phyloP scores from a whole-genome alignment of 2,113 vertebrate genomes.

The Syngnathus scovelli region DNA sequence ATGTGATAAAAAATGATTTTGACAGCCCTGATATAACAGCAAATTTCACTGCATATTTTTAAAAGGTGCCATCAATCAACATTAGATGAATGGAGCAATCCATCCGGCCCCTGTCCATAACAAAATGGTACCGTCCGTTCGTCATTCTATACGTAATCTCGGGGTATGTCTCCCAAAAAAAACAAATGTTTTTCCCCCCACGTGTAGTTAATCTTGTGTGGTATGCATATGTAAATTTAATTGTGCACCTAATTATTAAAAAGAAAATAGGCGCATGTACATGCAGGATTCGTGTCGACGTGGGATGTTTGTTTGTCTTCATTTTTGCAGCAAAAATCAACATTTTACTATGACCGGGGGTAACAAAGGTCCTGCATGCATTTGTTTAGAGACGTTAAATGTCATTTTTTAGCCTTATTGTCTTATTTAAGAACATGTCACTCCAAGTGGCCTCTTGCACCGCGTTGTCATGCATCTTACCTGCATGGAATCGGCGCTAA shows the following conservation, averaged over 20 bases:
- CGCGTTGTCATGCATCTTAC: slow-evolving; percentile 55
- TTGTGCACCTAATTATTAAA: background rate
- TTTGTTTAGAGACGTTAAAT: background rate
- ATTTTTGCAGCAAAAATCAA: background rate
- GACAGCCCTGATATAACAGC: too few relatives aligned
- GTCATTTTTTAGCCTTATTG: background rate
- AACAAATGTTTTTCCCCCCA: background rate
- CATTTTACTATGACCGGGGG: background rate
- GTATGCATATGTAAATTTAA: background rate
- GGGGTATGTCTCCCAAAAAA: too few relatives aligned
- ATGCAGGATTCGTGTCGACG: background rate
- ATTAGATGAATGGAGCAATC: background rate
- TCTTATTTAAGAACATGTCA: background rate
- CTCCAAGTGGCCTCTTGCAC: slow-evolving; percentile 16
- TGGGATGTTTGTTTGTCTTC: background rate
- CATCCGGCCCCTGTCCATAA: background rate
- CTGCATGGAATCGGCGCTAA: slow-evolving; percentile 97
- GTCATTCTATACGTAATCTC: background rate
- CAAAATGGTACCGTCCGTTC: background rate
- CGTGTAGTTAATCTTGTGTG: background rate
- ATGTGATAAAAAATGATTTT: too few relatives aligned
- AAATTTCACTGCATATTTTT: too few relatives aligned
- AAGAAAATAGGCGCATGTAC: background rate
- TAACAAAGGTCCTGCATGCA: background rate
- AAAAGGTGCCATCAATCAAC: background rate